Evolutionary conservation across 92 coral and sea anemone genomes (phyloP).

Genomic region (Epizoanthus scotinus): DNA sequence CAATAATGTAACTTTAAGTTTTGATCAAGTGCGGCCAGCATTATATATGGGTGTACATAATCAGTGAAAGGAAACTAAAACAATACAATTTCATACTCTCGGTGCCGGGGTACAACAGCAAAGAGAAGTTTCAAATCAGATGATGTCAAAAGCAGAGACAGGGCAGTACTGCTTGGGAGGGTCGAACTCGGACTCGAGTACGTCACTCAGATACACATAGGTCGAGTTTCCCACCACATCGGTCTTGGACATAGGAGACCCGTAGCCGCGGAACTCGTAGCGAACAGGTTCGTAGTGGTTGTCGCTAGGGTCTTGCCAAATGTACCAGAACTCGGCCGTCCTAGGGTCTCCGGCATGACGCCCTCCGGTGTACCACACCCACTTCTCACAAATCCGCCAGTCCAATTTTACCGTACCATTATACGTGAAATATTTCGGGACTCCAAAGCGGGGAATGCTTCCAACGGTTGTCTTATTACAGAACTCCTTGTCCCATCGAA

Average conservation of each 20-base stretch:
- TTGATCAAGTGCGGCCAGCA: no score
- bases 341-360: constrained; percentile 31
- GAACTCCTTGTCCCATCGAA: constrained; percentile 23
- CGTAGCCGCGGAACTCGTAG: constrained; percentile 20
- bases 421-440: constrained; percentile 55
- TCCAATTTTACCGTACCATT: constrained; percentile 48
- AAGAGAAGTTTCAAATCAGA: neutral
- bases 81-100: no score
- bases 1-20: no score
- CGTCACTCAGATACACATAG: neutral
- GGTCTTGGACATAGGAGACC: constrained; percentile 15
- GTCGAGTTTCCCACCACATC: constrained; percentile 24
- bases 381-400: constrained; percentile 56
- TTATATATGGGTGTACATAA: no score
- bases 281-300: constrained; percentile 9
- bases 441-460: constrained; percentile 25
- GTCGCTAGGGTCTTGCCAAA: neutral
- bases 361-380: constrained; percentile 75
- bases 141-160: neutral
- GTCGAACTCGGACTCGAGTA: constrained; percentile 11
- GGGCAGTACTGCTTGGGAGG: constrained; percentile 27
- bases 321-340: constrained; percentile 44
- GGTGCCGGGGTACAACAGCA: no score
- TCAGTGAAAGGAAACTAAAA: no score
- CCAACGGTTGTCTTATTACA: constrained; percentile 19